Base-by-base conservation (phyloP, 2,113 vertebrate species). In the Procavia capensis region DNA sequence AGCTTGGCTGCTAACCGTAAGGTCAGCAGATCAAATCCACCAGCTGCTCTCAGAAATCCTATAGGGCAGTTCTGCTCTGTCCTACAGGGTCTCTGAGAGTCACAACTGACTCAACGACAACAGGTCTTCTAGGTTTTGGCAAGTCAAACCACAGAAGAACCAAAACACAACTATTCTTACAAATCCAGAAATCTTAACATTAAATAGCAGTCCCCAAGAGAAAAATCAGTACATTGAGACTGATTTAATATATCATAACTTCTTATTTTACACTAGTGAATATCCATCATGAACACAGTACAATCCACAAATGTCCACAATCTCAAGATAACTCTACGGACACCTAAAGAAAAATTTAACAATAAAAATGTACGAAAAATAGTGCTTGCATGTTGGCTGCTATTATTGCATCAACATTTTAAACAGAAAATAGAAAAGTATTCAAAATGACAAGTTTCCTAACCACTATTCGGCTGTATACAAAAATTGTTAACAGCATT, bases 121-220 rank as follows among this genome's bases (percentile, higher is more conserved):
- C n/a, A n/a, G n/a, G n/a, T n/a, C n/a, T n/a, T n/a, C n/a, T n/a
- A n/a, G n/a, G n/a, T n/a, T n/a, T n/a, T n/a, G n/a, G n/a, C 34
- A 93, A 91, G 59, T 59, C 47, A 85, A 91, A 75, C 50, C 64
- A 92, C 0, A 91, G 24, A 81, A 91, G 74, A 93, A 85, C 85
- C 36, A 68, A 92, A 96, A 54, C 20, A 66, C 34, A 70, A 31
- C 61, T 63, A 13, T 78, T 88, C 36, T 86, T 83, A 54, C 66
- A 94, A 96, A 86, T 14, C 8, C 27, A 88, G 34, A 45, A 79
- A 11, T 8, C 27, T 85, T 89, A 64, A 85, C 4, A 72, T 24
- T 72, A 85, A 79, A 87, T 27, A 34, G 66, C 86, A 90, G 11
- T 9, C 34, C 24, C 47, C 31, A 19, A 47, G 61, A 76, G 41